These are phyloP conservation scores for Wasmannia auropunctata DNA, from an alignment of 1,140 invertebrate species.

Conservation along the genomic window DNA sequence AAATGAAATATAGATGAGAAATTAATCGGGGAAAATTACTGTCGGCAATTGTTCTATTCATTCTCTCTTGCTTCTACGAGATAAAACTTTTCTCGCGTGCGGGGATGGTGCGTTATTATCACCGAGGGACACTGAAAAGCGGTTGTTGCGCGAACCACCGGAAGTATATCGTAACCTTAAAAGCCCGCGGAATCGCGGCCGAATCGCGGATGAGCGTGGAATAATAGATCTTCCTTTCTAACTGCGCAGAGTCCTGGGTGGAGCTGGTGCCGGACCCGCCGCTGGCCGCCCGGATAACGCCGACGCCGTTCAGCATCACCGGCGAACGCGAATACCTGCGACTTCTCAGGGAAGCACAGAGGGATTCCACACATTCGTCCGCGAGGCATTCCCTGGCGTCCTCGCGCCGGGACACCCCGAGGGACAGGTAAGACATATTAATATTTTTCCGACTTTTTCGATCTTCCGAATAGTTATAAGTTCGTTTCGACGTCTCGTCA, in stretches of 20 bases:
- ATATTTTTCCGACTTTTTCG: neutral
- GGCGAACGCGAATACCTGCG: conserved; percentile 91
- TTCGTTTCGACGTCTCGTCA: neutral
- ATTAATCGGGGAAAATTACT: neutral
- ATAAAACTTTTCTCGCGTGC: neutral
- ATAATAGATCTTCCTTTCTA: conserved; percentile 34
- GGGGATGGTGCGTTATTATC: neutral
- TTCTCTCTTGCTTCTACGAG: neutral
- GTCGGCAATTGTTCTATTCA: neutral
- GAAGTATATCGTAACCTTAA: neutral
- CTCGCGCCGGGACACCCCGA: conserved; percentile 89
- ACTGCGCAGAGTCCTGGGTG: conserved; percentile 93
- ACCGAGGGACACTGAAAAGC: neutral
- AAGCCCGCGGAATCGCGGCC: neutral
- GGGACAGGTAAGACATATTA: conserved; percentile 84
- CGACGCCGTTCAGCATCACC: conserved; percentile 87
- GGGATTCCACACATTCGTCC: conserved; percentile 94
- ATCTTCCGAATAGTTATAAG: neutral
- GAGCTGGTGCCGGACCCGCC: conserved; percentile 87
- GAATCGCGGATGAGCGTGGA: neutral
- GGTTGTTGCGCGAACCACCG: neutral
- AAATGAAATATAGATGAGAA: neutral
- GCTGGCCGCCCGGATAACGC: conserved; percentile 86
- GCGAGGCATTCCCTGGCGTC: conserved; percentile 92
- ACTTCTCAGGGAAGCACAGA: conserved; percentile 93